Evolutionary conservation across 2,797 vertebrate genomes (phyloP), one percentile per base, ranked within the genome.

Genomic region (Malacoctenus gilli): DNA sequence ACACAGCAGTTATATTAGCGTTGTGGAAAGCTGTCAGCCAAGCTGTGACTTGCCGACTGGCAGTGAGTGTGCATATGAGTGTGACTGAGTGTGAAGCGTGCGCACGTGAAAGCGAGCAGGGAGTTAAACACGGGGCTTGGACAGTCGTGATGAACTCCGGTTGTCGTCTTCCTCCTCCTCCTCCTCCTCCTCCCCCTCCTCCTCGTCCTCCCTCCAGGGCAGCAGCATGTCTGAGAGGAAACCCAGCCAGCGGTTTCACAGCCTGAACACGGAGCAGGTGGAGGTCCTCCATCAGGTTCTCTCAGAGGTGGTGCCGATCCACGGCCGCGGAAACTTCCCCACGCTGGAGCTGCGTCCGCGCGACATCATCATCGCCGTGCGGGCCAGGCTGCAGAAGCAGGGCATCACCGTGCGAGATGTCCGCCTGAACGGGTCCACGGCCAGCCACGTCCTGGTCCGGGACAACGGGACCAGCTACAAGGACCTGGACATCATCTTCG

Each of bases 401-500:
- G 91, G 92, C 8, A 98, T 99, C 72, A 76, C 60, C 0, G 90
- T 99, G 3, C 87, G 92, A 59, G 96, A 98, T 72, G 89, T 96
- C 15, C 94, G 97, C 34, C 80, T 99, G 59, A 99, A 99, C 0
- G 97, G 97, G 44, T 99, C 97, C 14, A 97, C 94, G 0, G 97
- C 97, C 52, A 98, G 96, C 66, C 96, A 98, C 75, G 93, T 99
- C 74, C 92, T 99, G 0, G 93, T 95, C 30, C 89, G 92, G 52
- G 94, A 94, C 84, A 97, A 90, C 2, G 95, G 95, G 36, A 95
- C 94, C 16, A 94, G 88, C 71, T 99, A 96, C 84, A 99, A 98
- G 70, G 97, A 99, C 84, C 87, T 99, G 61, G 97, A 99, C 79
- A 93, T 99, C 77, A 98, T 98, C 86, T 98, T 99, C 64, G 91